These are phyloP conservation scores for Drosophila suzukii DNA, from an alignment of 1,140 invertebrate genomes.

Conservation along the genomic window DNA sequence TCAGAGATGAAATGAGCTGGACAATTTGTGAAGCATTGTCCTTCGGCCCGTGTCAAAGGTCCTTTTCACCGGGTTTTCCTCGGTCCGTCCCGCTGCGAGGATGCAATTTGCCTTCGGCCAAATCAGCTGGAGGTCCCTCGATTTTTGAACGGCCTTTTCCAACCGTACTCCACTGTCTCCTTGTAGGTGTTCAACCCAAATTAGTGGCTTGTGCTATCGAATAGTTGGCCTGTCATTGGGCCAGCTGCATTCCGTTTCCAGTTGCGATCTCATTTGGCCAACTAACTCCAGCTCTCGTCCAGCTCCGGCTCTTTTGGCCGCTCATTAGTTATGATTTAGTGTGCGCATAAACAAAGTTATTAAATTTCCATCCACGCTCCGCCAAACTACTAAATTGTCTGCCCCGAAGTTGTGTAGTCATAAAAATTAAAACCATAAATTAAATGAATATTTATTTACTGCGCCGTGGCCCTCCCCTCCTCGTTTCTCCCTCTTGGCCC, in stretches of 20 bases:
- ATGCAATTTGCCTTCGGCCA: slow-evolving; percentile 71
- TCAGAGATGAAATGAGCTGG: slow-evolving; percentile 45
- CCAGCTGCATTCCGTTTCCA: slow-evolving; percentile 33
- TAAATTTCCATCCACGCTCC: slow-evolving; percentile 80
- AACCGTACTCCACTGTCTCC: slow-evolving; percentile 47
- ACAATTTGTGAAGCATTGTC: slow-evolving; percentile 57
- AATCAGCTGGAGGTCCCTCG: slow-evolving; percentile 69
- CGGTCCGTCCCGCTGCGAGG: slow-evolving; percentile 55
- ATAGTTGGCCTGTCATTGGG: slow-evolving; percentile 71
- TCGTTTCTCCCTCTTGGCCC: background rate
- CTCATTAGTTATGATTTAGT: slow-evolving; percentile 83
- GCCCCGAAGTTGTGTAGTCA: slow-evolving; percentile 79
- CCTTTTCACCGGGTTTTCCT: slow-evolving; percentile 42
- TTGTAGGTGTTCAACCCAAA: slow-evolving; percentile 79
- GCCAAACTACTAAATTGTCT: slow-evolving; percentile 82
- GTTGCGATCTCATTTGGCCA: slow-evolving; percentile 8
- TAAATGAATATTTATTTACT: slow-evolving; percentile 82
- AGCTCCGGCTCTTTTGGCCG: slow-evolving; percentile 28
- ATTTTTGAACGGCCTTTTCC: slow-evolving; percentile 28
- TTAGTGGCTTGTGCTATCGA: slow-evolving; percentile 74
- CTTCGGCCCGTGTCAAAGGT: slow-evolving; percentile 44
- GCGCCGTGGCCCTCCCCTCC: slow-evolving; percentile 23
- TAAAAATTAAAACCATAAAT: slow-evolving; percentile 83
- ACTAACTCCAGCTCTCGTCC: background rate
- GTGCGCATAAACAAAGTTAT: slow-evolving; percentile 82